Conservation (phyloP, 2,113 vertebrate genomes). For the Catagonus wagneri region DNA sequence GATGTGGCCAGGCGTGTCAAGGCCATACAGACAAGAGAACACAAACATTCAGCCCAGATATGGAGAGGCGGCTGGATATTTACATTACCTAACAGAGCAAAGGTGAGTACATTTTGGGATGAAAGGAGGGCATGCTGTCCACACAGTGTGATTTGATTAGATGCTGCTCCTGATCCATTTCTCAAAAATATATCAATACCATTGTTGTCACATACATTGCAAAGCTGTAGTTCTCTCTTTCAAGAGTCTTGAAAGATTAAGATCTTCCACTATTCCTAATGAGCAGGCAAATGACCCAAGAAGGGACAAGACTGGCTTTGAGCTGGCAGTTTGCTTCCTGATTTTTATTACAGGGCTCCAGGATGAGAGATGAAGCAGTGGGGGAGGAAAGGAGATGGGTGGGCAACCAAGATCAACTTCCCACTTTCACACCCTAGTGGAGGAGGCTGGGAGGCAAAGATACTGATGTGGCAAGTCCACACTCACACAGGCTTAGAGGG, state of each 20-base stretch:
- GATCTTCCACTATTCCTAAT: neutral
- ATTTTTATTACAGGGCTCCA: neutral
- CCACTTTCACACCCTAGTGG: neutral
- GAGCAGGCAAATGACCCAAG: neutral
- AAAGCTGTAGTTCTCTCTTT: slow-evolving; percentile 30
- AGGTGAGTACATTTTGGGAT: slow-evolving; percentile 76
- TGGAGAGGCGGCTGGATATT: slow-evolving; percentile 72
- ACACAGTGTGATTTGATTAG: slow-evolving; percentile 1
- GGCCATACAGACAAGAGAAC: slow-evolving; percentile 78
- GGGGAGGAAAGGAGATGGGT: neutral
- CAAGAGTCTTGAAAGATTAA: neutral
- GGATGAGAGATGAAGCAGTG: neutral
- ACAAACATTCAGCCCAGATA: slow-evolving; percentile 79
- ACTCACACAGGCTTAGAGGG: neutral
- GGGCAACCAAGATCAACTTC: slow-evolving; percentile 13
- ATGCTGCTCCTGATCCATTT: slow-evolving; percentile 20
- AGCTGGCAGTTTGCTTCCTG: slow-evolving; percentile 33
- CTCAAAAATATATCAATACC: slow-evolving; percentile 23
- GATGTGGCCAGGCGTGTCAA: slow-evolving; percentile 77
- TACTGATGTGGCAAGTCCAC: neutral
- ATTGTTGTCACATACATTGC: neutral
- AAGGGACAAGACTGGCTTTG: slow-evolving; percentile 36
- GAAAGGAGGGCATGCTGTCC: slow-evolving; percentile 50
- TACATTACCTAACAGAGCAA: slow-evolving; percentile 83
- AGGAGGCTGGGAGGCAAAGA: neutral